Percentiles rank a stretch among this genome's conserved stretches.
Evolutionary conservation across 2,888 invertebrate genomes (phyloP).

Genomic region (Chloroclysta siterata): DNA sequence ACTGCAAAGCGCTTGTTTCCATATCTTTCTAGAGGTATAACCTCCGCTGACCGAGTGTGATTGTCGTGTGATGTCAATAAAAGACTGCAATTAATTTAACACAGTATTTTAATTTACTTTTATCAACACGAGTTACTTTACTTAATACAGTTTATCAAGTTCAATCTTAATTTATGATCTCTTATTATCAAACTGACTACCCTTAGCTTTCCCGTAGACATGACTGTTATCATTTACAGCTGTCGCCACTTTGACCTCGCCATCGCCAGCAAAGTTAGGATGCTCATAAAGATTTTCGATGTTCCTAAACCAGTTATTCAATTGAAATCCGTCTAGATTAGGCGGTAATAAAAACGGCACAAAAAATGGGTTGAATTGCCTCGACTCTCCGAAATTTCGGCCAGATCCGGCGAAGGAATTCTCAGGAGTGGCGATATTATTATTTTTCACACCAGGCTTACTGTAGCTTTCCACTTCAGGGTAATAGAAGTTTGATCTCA

Average conservation of each 20-base stretch:
- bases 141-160: constrained; percentile 3
- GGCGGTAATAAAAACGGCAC: constrained; percentile 59
- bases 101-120: constrained; percentile 25
- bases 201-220: constrained; percentile 61
- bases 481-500: constrained; percentile 31
- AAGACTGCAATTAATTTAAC: constrained; percentile 45
- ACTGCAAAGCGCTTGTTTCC: constrained; percentile 67
- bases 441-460: constrained; percentile 46
- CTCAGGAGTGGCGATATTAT: constrained; percentile 55
- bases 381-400: constrained; percentile 52
- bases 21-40: constrained; percentile 52
- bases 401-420: constrained; percentile 54
- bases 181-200: constrained; percentile 54
- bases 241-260: constrained; percentile 50
- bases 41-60: constrained; percentile 13
- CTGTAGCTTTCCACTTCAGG: constrained; percentile 24
- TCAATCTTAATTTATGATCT: constrained; percentile 12
- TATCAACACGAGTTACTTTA: not conserved
- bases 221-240: constrained; percentile 66
- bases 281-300: constrained; percentile 57
- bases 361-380: constrained; percentile 51
- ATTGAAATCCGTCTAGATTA: constrained; percentile 52
- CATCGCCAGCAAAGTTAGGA: constrained; percentile 48
- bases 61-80: constrained; percentile 50
- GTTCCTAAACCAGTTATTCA: constrained; percentile 59